Evolutionary conservation across 2,888 invertebrate species (phyloP).

Genomic region (Drosophila borealis): DNA sequence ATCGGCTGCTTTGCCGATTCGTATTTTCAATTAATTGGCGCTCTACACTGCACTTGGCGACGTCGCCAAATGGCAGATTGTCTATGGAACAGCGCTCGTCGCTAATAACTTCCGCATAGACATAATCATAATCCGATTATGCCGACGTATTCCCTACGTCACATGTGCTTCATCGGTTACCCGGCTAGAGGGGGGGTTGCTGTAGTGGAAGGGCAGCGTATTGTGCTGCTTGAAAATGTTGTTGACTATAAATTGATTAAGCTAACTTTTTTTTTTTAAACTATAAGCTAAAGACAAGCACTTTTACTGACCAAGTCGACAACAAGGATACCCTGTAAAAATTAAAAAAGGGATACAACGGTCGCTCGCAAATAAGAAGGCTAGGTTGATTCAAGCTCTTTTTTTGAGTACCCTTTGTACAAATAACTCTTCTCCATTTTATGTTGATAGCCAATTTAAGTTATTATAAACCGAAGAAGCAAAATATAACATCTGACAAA

Average conservation of each 20-base stretch:
- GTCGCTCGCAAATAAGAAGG: too few relatives aligned
- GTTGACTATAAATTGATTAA: conserved; percentile 64
- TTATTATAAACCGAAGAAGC: too few relatives aligned
- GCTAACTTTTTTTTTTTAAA: conserved; percentile 46
- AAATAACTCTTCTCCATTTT: too few relatives aligned
- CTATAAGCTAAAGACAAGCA: conserved; percentile 3
- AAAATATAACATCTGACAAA: too few relatives aligned
- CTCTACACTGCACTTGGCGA: conserved; percentile 36
- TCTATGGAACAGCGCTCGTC: conserved; percentile 22
- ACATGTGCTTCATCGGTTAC: conserved; percentile 23
- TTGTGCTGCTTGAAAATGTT: conserved; percentile 38
- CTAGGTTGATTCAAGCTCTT: too few relatives aligned
- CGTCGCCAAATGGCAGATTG: conserved; percentile 1
- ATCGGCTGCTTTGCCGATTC: background rate
- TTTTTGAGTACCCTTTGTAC: too few relatives aligned
- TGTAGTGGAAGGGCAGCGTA: background rate
- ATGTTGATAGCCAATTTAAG: too few relatives aligned
- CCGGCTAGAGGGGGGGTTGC: background rate
- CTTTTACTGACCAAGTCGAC: background rate
- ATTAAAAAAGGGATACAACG: too few relatives aligned
- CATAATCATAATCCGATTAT: conserved; percentile 75
- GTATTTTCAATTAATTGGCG: conserved; percentile 67
- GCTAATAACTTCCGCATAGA: conserved; percentile 58
- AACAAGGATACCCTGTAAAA: background rate
- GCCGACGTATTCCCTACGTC: conserved; percentile 22